phyloP scores from a whole-genome alignment of 2,113 vertebrate genomes.

The Carettochelys insculpta region DNA sequence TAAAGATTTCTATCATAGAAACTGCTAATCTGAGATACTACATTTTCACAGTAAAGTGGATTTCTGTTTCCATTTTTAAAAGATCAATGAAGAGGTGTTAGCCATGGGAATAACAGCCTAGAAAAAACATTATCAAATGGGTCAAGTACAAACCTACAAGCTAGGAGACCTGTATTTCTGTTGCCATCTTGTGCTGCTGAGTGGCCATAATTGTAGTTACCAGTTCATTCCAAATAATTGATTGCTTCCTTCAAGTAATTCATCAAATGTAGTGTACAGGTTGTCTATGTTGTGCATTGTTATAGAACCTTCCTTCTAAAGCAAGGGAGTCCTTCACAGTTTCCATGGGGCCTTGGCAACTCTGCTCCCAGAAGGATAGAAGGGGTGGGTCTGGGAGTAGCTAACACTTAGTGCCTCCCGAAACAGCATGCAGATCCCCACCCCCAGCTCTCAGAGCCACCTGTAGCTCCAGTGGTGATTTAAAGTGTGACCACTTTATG shows the following conservation, averaged over 20 bases:
- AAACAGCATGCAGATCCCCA: too few species aligned
- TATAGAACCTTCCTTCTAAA: background rate
- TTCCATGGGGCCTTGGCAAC: too few species aligned
- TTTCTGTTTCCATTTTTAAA: background rate
- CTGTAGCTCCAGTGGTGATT: too few species aligned
- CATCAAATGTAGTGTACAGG: background rate
- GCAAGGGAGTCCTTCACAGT: too few species aligned
- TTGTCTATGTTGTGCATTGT: background rate
- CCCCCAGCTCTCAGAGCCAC: too few species aligned
- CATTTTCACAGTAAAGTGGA: background rate
- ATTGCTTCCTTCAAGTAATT: background rate
- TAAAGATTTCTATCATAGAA: background rate
- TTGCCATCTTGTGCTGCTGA: background rate
- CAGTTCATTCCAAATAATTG: background rate
- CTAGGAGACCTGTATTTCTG: background rate
- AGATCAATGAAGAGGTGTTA: background rate
- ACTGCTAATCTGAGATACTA: background rate
- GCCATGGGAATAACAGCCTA: background rate
- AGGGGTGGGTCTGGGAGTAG: too few species aligned
- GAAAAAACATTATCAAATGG: background rate
- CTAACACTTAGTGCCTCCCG: too few species aligned
- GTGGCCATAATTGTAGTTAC: background rate
- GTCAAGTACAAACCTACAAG: background rate
- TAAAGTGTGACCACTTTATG: too few species aligned
- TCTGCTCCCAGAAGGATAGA: too few species aligned